These are phyloP conservation scores for Sesamia inferens DNA, from an alignment of 2,888 invertebrate genomes.

Conservation along the genomic window DNA sequence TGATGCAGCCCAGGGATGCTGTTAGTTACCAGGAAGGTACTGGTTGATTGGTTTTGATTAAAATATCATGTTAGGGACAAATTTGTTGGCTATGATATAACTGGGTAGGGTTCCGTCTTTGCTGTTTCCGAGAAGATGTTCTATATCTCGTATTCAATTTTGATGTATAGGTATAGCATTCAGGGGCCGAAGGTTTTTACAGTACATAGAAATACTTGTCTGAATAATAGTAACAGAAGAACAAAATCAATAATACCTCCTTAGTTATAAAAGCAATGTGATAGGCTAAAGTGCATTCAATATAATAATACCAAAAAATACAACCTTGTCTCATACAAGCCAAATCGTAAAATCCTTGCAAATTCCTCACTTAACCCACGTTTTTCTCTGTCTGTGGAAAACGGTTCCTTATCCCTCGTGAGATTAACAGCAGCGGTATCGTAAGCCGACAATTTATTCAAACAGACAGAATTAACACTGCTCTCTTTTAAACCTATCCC, in stretches of 20 bases:
- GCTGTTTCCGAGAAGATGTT: neutral
- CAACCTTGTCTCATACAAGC: neutral
- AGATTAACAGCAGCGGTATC: conserved; percentile 36
- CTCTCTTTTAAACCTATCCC: conserved; percentile 21
- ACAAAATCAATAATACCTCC: neutral
- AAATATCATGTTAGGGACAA: conserved; percentile 26
- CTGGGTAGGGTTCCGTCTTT: neutral
- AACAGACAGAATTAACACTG: conserved; percentile 15
- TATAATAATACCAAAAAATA: neutral
- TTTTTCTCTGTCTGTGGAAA: conserved; percentile 1
- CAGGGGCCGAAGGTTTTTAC: neutral
- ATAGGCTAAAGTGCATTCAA: neutral
- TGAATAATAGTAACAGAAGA: neutral
- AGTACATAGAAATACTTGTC: neutral
- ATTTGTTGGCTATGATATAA: neutral
- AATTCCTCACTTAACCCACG: conserved; percentile 1
- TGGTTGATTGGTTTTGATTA: conserved; percentile 33
- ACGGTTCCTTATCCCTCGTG: conserved; percentile 37
- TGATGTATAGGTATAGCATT: neutral
- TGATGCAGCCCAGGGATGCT: conserved; percentile 34
- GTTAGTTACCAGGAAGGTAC: conserved; percentile 32
- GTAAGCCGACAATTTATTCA: conserved; percentile 53
- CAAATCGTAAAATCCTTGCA: conserved; percentile 4
- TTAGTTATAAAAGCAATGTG: neutral
- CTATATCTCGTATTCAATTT: neutral